These are phyloP conservation scores for Marasmarcha lunaedactyla DNA, from an alignment of 2,888 invertebrate genomes.

Conservation along the genomic window DNA sequence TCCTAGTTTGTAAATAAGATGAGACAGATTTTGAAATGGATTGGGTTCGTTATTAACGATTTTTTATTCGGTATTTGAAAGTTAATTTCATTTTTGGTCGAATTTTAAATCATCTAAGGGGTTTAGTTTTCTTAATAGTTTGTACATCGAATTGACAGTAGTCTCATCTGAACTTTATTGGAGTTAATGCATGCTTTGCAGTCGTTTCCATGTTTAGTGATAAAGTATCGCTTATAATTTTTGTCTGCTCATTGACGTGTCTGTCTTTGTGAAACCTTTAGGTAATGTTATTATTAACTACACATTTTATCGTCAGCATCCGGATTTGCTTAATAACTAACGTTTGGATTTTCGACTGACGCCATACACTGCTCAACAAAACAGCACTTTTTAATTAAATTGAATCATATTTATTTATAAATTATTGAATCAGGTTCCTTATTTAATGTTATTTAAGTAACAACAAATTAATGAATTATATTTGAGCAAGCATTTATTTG, in stretches of 20 bases:
- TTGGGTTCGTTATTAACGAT: too few species aligned
- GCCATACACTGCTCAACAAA: conserved; percentile 14
- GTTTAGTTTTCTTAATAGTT: conserved; percentile 2
- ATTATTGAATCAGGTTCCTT: too few species aligned
- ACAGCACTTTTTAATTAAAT: conserved; percentile 1
- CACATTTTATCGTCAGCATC: neutral
- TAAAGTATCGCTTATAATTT: conserved; percentile 1
- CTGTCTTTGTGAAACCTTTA: neutral
- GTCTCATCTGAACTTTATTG: conserved; percentile 15
- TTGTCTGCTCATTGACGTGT: neutral
- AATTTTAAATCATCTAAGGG: neutral
- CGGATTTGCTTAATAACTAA: conserved; percentile 1
- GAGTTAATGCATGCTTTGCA: conserved; percentile 6
- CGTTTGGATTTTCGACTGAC: conserved; percentile 5
- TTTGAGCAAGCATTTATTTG: conserved; percentile 38
- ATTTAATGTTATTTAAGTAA: too few species aligned
- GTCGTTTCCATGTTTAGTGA: conserved; percentile 1
- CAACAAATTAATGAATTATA: neutral
- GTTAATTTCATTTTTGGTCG: neutral
- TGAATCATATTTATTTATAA: too few species aligned
- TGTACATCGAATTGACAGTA: conserved; percentile 8
- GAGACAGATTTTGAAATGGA: neutral
- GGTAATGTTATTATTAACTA: neutral
- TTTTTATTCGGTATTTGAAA: too few species aligned
- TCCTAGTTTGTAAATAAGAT: conserved; percentile 31